Percentiles rank a stretch among this genome's conserved stretches.
These are phyloP conservation scores for Latrodectus geometricus DNA, from an alignment of 1,140 invertebrate species.

Conservation along the genomic window DNA sequence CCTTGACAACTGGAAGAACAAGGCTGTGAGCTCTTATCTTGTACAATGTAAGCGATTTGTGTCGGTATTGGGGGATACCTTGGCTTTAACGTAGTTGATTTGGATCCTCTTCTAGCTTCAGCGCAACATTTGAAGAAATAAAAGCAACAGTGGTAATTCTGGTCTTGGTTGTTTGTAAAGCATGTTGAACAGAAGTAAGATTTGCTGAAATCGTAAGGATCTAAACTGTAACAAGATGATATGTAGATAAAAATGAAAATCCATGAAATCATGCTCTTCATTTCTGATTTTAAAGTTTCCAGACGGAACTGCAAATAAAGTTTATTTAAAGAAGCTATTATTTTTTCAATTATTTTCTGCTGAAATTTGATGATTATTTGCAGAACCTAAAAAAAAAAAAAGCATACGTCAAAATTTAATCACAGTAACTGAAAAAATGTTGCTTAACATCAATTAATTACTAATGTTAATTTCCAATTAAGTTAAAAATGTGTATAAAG, in stretches of 20 bases:
- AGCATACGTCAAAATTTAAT: too few species aligned
- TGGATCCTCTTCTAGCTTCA: constrained; percentile 40
- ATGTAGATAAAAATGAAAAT: background rate
- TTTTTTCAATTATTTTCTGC: too few species aligned
- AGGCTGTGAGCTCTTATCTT: background rate
- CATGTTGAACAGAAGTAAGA: constrained; percentile 46
- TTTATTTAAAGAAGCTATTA: background rate
- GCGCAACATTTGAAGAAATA: constrained; percentile 49
- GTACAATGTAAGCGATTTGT: constrained; percentile 15
- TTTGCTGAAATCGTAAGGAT: constrained; percentile 33
- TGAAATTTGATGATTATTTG: too few species aligned
- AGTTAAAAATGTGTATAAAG: too few species aligned
- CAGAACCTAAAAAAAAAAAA: too few species aligned
- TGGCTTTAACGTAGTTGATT: constrained; percentile 6
- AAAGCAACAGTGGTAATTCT: constrained; percentile 47
- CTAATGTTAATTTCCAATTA: too few species aligned
- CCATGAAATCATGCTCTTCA: background rate
- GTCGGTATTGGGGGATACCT: constrained; percentile 16
- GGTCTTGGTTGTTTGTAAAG: constrained; percentile 47
- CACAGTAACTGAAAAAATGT: too few species aligned
- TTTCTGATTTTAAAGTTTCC: background rate
- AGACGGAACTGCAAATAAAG: background rate
- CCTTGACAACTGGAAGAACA: constrained; percentile 4
- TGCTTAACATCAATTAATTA: too few species aligned
- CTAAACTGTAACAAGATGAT: background rate